Evolutionary conservation across 2,113 vertebrate species (phyloP).

Genomic region (Castor canadensis): DNA sequence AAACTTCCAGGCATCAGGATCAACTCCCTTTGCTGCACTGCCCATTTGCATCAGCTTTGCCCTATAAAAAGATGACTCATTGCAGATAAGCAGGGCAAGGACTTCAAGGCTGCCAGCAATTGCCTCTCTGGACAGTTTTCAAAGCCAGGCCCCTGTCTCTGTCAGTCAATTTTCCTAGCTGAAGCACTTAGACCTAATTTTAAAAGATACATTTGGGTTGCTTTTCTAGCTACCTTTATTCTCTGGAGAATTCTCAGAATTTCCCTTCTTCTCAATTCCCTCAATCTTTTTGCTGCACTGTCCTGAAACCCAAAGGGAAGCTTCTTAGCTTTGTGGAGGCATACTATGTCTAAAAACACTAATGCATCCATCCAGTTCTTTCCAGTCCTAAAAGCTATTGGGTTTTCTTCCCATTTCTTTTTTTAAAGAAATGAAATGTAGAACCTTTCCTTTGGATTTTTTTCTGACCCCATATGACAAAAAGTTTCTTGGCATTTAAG

Average conservation of each 20-base stretch:
- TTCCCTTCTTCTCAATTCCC: not conserved
- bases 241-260: not conserved
- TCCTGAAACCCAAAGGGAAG: not conserved
- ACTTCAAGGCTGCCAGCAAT: not conserved
- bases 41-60: not conserved
- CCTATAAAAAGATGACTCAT: conserved; percentile 10
- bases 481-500: not conserved
- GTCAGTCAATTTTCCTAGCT: not conserved
- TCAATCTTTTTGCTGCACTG: not conserved
- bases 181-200: not conserved
- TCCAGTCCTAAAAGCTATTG: not conserved
- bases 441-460: not conserved
- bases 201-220: not conserved
- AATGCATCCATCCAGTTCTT: not conserved
- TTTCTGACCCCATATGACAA: not conserved
- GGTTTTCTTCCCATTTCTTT: not conserved
- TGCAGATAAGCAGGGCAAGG: not conserved
- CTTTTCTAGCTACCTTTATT: not conserved
- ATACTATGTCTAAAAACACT: not conserved
- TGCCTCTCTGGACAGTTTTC: not conserved
- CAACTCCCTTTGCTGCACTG: not conserved
- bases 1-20: not conserved
- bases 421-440: not conserved
- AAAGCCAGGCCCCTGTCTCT: not conserved
- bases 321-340: not conserved